Conservation (phyloP, 2,888 invertebrate genomes). For the Clostera curtula region DNA sequence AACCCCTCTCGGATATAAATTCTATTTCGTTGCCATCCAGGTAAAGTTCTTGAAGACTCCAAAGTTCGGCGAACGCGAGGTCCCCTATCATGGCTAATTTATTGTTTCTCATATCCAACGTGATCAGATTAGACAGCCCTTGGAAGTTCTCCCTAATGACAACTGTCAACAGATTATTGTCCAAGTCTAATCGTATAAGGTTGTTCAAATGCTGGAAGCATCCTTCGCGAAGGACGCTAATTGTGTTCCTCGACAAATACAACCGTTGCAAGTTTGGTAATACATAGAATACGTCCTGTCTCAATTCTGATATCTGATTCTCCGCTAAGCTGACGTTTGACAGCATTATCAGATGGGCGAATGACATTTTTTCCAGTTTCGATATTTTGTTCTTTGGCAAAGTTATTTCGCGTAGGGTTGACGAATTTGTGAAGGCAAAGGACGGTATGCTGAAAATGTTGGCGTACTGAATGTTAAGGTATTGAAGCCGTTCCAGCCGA, state of each 20-base stretch:
- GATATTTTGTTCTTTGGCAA: slow-evolving; percentile 83
- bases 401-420: slow-evolving; percentile 79
- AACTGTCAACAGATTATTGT: slow-evolving; percentile 82
- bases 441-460: slow-evolving; percentile 81
- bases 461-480: slow-evolving; percentile 82
- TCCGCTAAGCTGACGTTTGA: slow-evolving; percentile 82
- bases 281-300: slow-evolving; percentile 83
- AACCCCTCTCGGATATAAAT: slow-evolving; percentile 84
- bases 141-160: slow-evolving; percentile 85
- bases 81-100: slow-evolving; percentile 87
- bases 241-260: slow-evolving; percentile 87
- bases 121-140: slow-evolving; percentile 82
- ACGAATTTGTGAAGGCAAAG: slow-evolving; percentile 84
- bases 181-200: slow-evolving; percentile 86
- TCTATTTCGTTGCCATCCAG: slow-evolving; percentile 82
- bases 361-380: slow-evolving; percentile 80
- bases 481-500: slow-evolving; percentile 78
- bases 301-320: slow-evolving; percentile 84
- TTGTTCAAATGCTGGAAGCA: slow-evolving; percentile 85
- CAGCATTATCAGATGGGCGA: slow-evolving; percentile 83
- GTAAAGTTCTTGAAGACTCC: slow-evolving; percentile 81
- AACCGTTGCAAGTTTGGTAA: slow-evolving; percentile 83
- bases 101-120: slow-evolving; percentile 84
- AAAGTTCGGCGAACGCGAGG: slow-evolving; percentile 86
- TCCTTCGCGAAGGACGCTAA: slow-evolving; percentile 89